These are phyloP conservation scores for Pandemis corylana DNA, from an alignment of 2,888 invertebrate genomes.

Conservation along the genomic window DNA sequence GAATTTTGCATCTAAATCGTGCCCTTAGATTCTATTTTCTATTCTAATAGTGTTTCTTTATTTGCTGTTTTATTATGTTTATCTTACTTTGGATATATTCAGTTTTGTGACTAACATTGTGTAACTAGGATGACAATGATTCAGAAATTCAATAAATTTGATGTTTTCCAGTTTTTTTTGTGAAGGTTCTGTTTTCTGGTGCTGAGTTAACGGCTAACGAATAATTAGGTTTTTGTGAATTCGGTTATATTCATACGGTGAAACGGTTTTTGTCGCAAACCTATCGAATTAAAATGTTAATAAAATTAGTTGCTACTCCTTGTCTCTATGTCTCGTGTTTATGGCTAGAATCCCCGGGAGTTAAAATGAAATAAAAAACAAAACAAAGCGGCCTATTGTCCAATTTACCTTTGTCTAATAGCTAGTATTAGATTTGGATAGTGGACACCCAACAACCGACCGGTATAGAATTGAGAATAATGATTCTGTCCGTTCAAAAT, in stretches of 20 bases:
- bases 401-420: too few species aligned
- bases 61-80: background rate
- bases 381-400: too few species aligned
- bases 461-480: too few species aligned
- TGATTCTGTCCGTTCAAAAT: too few species aligned
- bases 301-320: too few species aligned
- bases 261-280: background rate
- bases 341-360: too few species aligned
- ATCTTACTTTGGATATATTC: background rate
- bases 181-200: background rate
- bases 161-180: background rate
- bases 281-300: too few species aligned
- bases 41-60: background rate
- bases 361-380: too few species aligned
- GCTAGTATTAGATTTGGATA: too few species aligned
- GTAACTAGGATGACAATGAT: constrained; percentile 1
- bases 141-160: background rate
- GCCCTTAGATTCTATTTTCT: background rate
- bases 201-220: background rate
- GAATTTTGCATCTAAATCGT: constrained; percentile 1
- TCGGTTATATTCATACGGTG: background rate
- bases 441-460: too few species aligned
- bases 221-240: background rate
- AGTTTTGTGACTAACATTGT: constrained; percentile 4
- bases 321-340: too few species aligned